Evolutionary conservation across 2,797 vertebrate genomes (phyloP).

Genomic region (Cetoscarus ocellatus): DNA sequence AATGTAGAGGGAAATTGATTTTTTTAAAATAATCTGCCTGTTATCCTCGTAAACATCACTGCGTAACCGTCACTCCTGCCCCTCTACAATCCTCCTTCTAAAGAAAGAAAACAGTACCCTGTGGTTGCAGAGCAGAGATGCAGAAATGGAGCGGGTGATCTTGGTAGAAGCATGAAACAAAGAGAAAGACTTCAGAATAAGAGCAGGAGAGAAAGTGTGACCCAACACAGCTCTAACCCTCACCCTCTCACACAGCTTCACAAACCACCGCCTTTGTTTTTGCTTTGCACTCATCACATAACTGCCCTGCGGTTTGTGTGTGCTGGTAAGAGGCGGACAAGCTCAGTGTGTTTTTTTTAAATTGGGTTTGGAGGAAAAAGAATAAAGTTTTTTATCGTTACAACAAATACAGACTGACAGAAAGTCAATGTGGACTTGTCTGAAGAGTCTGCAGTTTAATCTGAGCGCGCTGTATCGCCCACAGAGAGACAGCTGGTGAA

Average conservation of each 20-base stretch:
- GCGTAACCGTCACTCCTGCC: conserved; percentile 9
- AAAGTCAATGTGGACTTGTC: conserved; percentile 19
- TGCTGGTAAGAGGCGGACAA: conserved; percentile 45
- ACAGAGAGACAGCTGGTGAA: conserved; percentile 22
- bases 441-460: conserved; percentile 22
- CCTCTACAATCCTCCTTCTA: conserved; percentile 17
- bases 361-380: conserved; percentile 48
- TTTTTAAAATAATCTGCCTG: not conserved
- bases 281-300: conserved; percentile 55
- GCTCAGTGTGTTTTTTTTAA: conserved; percentile 56
- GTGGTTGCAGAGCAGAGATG: conserved; percentile 5
- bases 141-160: conserved; percentile 23
- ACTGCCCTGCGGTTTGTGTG: conserved; percentile 47
- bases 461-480: conserved; percentile 2
- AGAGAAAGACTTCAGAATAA: conserved; percentile 34
- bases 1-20: not conserved
- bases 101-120: not conserved
- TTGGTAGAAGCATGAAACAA: conserved; percentile 34
- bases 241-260: conserved; percentile 59
- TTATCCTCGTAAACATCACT: not conserved
- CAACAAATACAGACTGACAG: conserved; percentile 28
- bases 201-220: conserved; percentile 46
- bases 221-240: conserved; percentile 45
- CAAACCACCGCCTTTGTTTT: conserved; percentile 65
- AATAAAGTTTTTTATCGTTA: conserved; percentile 16